Conservation (phyloP, 2,797 vertebrate genomes). For the Micrastur ruficollis region DNA sequence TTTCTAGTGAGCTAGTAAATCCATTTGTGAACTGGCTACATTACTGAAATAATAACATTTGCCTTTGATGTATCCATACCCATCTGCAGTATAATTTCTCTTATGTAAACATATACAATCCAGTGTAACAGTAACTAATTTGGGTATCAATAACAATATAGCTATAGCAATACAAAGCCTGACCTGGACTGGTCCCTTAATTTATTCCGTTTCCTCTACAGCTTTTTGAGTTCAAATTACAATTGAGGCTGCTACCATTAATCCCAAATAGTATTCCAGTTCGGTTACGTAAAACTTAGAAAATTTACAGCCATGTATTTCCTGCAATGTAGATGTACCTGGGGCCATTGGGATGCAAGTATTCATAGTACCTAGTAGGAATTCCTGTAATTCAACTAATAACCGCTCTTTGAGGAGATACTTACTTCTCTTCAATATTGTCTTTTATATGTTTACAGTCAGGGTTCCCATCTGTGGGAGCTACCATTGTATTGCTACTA, state of each 20-base stretch:
- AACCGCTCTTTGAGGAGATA: background rate
- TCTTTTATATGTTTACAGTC: conserved; percentile 91
- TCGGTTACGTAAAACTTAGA: background rate
- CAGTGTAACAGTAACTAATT: background rate
- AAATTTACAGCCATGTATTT: background rate
- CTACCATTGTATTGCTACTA: conserved; percentile 99
- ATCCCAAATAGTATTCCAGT: background rate
- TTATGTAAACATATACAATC: background rate
- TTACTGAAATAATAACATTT: background rate
- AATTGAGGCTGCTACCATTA: background rate
- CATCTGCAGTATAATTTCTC: background rate
- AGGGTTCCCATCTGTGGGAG: conserved; percentile 86
- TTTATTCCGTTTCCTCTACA: background rate
- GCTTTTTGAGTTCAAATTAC: background rate
- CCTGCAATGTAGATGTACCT: background rate
- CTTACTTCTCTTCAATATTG: conserved; percentile 89
- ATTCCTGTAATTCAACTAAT: background rate
- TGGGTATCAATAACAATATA: background rate
- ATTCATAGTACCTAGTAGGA: background rate
- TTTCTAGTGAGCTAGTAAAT: background rate
- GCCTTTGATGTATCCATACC: background rate
- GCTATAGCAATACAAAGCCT: background rate
- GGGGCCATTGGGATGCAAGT: background rate
- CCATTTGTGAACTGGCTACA: background rate
- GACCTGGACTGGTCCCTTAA: background rate